phyloP scores from a whole-genome alignment of 2,888 invertebrate genomes.

The Dichetophora obliterata region DNA sequence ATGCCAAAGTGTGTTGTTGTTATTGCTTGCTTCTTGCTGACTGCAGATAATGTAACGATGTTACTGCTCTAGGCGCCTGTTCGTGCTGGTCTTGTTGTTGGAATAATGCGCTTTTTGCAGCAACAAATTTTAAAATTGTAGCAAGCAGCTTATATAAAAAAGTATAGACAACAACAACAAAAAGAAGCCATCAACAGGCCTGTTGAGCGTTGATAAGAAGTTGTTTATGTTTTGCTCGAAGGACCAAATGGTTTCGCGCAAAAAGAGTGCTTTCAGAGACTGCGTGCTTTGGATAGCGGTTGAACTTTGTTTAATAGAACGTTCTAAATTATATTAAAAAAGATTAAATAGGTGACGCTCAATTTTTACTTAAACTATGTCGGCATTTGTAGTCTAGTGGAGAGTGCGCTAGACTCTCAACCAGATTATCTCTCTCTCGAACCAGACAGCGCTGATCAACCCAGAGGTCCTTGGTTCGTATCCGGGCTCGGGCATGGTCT shows the following conservation, averaged over 20 bases:
- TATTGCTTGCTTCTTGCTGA: neutral
- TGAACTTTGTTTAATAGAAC: too few species aligned
- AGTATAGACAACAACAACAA: neutral
- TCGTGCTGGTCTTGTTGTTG: slow-evolving; percentile 17
- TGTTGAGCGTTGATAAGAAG: slow-evolving; percentile 44
- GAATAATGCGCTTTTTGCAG: slow-evolving; percentile 22
- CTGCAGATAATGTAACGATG: slow-evolving; percentile 22
- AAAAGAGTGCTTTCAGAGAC: too few species aligned
- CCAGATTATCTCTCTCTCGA: too few species aligned
- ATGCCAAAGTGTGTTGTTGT: neutral
- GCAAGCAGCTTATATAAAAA: slow-evolving; percentile 2
- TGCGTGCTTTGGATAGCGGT: too few species aligned
- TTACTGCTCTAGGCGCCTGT: slow-evolving; percentile 13
- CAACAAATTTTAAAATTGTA: slow-evolving; percentile 1
- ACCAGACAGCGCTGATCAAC: too few species aligned
- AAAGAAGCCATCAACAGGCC: slow-evolving; percentile 33
- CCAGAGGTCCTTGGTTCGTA: too few species aligned
- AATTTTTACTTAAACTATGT: too few species aligned
- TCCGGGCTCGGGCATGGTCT: too few species aligned
- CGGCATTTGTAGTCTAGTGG: too few species aligned
- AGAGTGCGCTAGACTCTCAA: too few species aligned
- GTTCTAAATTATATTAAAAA: too few species aligned
- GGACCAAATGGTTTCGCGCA: neutral
- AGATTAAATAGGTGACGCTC: too few species aligned
- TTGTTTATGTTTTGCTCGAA: slow-evolving; percentile 29